A percentile compares a stretch with the other conserved stretches of the same genome.
These are phyloP conservation scores for Crotalus viridis DNA, from an alignment of 2,113 vertebrate genomes.

Conservation along the genomic window DNA sequence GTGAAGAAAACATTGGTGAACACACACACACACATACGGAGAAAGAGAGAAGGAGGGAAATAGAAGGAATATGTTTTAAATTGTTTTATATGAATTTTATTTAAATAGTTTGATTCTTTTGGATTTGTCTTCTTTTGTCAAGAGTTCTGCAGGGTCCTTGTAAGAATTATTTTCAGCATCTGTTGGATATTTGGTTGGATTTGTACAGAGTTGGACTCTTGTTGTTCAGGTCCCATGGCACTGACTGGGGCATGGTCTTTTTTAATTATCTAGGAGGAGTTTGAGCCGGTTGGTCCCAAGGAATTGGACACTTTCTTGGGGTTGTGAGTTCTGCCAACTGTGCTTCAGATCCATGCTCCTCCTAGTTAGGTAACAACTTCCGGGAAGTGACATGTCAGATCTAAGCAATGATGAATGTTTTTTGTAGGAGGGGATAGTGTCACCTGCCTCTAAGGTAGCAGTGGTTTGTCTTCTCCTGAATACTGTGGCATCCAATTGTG, in stretches of 20 bases:
- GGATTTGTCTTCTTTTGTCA: background rate
- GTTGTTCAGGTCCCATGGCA: background rate
- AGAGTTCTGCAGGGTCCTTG: background rate
- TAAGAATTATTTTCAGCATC: background rate
- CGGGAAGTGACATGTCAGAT: background rate
- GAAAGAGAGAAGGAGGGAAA: background rate
- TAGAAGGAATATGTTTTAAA: background rate
- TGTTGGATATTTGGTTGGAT: background rate
- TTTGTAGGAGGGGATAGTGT: background rate
- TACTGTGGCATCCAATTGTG: background rate
- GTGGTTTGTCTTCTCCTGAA: background rate
- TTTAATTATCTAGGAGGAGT: background rate
- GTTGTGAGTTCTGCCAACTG: background rate
- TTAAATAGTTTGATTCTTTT: background rate
- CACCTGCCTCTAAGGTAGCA: background rate
- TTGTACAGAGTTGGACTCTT: background rate
- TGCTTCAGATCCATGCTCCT: background rate
- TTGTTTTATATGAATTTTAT: background rate
- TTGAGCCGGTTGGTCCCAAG: background rate
- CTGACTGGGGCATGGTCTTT: background rate
- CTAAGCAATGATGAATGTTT: background rate
- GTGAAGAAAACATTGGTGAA: background rate
- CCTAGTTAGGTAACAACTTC: background rate
- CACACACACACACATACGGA: background rate
- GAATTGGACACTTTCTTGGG: background rate